Evolutionary conservation across 2,113 vertebrate genomes (phyloP), one percentile per base, ranked within the genome.

Genomic region (Rattus rattus): DNA sequence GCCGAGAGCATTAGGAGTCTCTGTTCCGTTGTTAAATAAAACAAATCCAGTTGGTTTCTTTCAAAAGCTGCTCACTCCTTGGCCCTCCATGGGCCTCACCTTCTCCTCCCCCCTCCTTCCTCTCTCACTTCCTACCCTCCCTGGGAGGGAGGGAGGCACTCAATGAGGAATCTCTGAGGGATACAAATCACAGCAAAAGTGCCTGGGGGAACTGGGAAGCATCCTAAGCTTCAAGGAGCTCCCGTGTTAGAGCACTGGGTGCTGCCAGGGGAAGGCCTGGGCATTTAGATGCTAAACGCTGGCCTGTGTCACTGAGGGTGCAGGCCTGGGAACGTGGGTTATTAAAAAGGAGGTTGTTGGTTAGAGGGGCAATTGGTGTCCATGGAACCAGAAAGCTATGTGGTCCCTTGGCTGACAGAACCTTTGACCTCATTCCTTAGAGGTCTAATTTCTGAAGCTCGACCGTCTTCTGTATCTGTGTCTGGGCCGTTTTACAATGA

Each of bases 361-460:
- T 5, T 30, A 11, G n/a, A 85, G 88, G 75, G 87, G 79, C 69
- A 73, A 70, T 90, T 36, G 65, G 90, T 87, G 93, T 95, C 92
- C 93, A 65, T 73, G 92, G 94, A 93, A 67, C 24, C 93, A 77
- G 92, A 0, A 5, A 95, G 92, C 43, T 94, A 81, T 94, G 73
- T 76, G 96, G 30, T 76, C 70, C 20, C 2, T 52, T 43, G 67
- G 95, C 90, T 92, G 52, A 2, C 59, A 90, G 70, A 91, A 85
- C 86, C 49, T 90, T 65, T 93, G 94, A 93, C 83, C 69, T 91
- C 93, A 20, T 73, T 87, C 67, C 92, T 81, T 72, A 52, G 12
- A 43, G 72, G 11, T n/a, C 91, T n/a, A 49, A 67, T 67, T 8
- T 49, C 22, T 39, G 67, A n/a, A 94, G 69, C 36, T 47, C 22